Evolutionary conservation across 2,888 invertebrate species (phyloP), one percentile per base, ranked within the genome.

Genomic region (Acrobasis consociella): DNA sequence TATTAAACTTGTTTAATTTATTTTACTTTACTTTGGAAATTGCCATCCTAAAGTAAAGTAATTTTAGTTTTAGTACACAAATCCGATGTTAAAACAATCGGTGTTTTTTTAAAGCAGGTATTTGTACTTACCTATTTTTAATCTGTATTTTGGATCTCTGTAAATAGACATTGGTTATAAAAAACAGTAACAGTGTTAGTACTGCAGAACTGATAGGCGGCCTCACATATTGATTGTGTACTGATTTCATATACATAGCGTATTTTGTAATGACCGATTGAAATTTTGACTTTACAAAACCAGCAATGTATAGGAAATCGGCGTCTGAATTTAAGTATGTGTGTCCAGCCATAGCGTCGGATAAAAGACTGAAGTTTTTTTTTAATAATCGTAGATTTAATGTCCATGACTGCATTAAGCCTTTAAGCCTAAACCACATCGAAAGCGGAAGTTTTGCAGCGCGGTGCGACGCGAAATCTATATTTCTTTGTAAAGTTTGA

Each of bases 341-440:
- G 31, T 2, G 31, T 31, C 31, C 31, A 31, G 31, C 31, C 31
- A 31, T 74, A 73, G 76, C 80, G 76, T 85, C 83, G 84, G 85
- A 87, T 83, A 84, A 86, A 91, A 91, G 91, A 91, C 91, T 91
- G 91, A 91, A 83, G 77, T 83, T 84, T 80, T 82, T 82, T 82
- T 80, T 77, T 72, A 76, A 22, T 73, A 76, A 79, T 79, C 69
- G 73, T 89, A 88, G 86, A 76, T 81, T 62, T 86, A 82, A 80
- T 79, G 74, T 85, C 86, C 87, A 80, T 82, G 82, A 82, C 80
- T 84, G 85, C 85, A 88, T 85, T 68, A 71, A 31, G 2, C 31
- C 31, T 31, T 31, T 31, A 31, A 31, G 31, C 31, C 31, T 31
- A 31, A 5, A 7, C 7, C 31, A 31, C 31, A 31, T 31, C 5